Conservation (phyloP, 2,888 invertebrate species). For the Osmoderma eremita region DNA sequence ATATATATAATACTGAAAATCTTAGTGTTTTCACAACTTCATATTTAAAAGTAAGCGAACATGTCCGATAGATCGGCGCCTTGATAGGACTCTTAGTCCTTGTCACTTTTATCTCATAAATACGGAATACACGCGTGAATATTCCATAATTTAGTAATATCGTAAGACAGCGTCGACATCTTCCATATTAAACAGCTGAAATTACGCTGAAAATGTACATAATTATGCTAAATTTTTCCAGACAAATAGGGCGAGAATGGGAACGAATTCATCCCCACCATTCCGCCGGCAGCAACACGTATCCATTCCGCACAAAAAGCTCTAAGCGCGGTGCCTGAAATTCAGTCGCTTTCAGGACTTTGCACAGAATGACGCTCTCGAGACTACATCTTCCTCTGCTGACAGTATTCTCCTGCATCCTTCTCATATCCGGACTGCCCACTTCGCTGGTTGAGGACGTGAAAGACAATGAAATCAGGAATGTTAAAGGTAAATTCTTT, state of each 20-base stretch:
- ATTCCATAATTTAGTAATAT: constrained; percentile 31
- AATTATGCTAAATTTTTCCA: constrained; percentile 28
- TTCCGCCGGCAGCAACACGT: constrained; percentile 27
- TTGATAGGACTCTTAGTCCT: background rate
- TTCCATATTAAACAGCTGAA: constrained; percentile 13
- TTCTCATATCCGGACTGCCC: constrained; percentile 54
- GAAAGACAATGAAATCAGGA: constrained; percentile 57
- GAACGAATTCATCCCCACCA: constrained; percentile 28
- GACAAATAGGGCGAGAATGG: constrained; percentile 21
- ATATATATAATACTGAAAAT: too few species aligned
- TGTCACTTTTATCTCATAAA: constrained; percentile 15
- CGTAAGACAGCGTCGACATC: constrained; percentile 2
- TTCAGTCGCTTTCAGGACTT: constrained; percentile 40
- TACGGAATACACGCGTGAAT: background rate
- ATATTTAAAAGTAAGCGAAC: too few species aligned
- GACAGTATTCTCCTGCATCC: constrained; percentile 37
- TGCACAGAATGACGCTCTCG: constrained; percentile 35
- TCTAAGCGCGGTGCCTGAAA: constrained; percentile 33
- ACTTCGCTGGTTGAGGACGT: constrained; percentile 61
- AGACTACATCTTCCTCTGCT: constrained; percentile 30
- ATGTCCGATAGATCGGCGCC: too few species aligned
- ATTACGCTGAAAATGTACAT: constrained; percentile 13
- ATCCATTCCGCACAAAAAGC: constrained; percentile 27
- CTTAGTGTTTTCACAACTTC: too few species aligned
- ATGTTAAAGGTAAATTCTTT: constrained; percentile 58